Evolutionary conservation across 2,797 vertebrate genomes (phyloP).

Genomic region (Tadarida brasiliensis): DNA sequence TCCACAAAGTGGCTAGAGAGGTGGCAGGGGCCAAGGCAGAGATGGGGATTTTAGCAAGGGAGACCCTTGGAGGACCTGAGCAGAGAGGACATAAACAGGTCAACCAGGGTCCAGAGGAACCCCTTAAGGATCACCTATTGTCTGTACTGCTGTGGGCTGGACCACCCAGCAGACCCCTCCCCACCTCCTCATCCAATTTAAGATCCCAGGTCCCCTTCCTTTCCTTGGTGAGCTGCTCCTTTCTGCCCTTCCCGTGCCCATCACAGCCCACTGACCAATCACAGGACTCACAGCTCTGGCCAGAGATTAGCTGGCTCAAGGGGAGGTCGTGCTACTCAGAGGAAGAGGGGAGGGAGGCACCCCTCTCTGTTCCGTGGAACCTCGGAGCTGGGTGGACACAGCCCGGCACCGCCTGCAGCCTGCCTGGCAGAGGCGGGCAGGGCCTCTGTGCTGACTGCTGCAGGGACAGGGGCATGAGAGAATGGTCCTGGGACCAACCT

Average conservation of each 20-base stretch:
- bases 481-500: fast-evolving
- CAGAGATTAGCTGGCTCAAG: background rate
- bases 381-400: background rate
- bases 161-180: background rate
- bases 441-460: fast-evolving
- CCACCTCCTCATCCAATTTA: background rate
- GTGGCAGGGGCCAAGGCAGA: background rate
- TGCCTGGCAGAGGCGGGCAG: fast-evolving
- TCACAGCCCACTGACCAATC: background rate
- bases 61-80: background rate
- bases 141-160: background rate
- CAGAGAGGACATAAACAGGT: background rate
- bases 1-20: background rate
- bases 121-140: fast-evolving
- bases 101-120: fast-evolving
- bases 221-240: too few relatives aligned
- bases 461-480: background rate
- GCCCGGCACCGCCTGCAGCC: background rate
- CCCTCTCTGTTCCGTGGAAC: background rate
- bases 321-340: fast-evolving
- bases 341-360: too few relatives aligned
- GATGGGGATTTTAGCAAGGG: background rate
- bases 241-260: background rate
- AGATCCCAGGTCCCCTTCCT: background rate
- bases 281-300: background rate